Conservation (phyloP, 1,140 invertebrate genomes). For the Heterodera carotae region DNA sequence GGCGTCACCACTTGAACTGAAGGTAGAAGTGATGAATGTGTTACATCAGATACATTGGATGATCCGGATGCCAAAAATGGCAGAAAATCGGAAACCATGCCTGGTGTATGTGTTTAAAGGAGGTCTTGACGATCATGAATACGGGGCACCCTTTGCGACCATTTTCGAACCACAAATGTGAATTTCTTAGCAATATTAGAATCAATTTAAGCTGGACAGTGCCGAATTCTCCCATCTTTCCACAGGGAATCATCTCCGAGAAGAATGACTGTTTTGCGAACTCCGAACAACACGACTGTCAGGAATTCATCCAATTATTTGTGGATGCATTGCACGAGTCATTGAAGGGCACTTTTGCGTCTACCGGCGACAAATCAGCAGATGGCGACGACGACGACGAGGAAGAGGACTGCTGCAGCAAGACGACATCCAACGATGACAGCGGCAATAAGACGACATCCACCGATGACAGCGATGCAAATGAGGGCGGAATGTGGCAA, state of each 20-base stretch:
- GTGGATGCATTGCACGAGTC: slow-evolving; percentile 86
- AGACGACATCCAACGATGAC: too few relatives aligned
- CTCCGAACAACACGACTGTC: slow-evolving; percentile 85
- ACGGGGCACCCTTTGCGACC: too few relatives aligned
- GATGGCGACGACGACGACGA: neutral
- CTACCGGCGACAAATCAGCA: too few relatives aligned
- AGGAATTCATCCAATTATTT: slow-evolving; percentile 83
- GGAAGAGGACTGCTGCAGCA: too few relatives aligned
- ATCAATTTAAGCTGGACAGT: too few relatives aligned
- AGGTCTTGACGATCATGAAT: too few relatives aligned
- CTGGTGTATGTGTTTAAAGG: too few relatives aligned
- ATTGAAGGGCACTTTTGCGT: slow-evolving; percentile 70
- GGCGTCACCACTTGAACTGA: neutral
- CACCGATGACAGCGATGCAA: neutral
- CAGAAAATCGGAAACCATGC: too few relatives aligned
- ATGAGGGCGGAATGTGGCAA: neutral
- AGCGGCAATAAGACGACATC: too few relatives aligned
- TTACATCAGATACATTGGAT: too few relatives aligned
- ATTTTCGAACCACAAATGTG: too few relatives aligned
- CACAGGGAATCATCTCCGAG: slow-evolving; percentile 73
- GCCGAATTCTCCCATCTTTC: slow-evolving; percentile 9
- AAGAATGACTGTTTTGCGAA: slow-evolving; percentile 80
- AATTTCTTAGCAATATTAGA: too few relatives aligned
- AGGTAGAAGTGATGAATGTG: neutral
- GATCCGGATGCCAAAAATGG: neutral